phyloP scores from a whole-genome alignment of 1,140 invertebrate species.

The honey bee (Apis mellifera) region Amel_HAv3.1 CM009938.2:1388501-1389000 shows the following conservation, averaged over 20 bases:
- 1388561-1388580: not conserved
- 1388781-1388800: conserved; percentile 33
- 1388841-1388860: conserved; percentile 45
- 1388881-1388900: not conserved
- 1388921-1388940: not conserved
- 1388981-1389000: too few species aligned
- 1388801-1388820: conserved; percentile 43
- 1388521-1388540: not conserved
- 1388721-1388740: conserved; percentile 37
- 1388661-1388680: conserved; percentile 3
- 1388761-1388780: not conserved
- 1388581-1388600: not conserved
- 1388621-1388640: not conserved
- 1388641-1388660: too few species aligned
- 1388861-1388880: conserved; percentile 39
- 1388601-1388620: not conserved
- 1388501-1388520: not conserved
- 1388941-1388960: not conserved
- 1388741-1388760: conserved; percentile 21
- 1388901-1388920: conserved; percentile 4
- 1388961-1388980: not conserved
- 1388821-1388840: conserved; percentile 40
- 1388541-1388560: not conserved
- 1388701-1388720: not conserved
- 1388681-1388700: conserved; percentile 6